These are phyloP conservation scores for Streblospio benedicti DNA, from an alignment of 1,140 invertebrate species.

Conservation along the genomic window DNA sequence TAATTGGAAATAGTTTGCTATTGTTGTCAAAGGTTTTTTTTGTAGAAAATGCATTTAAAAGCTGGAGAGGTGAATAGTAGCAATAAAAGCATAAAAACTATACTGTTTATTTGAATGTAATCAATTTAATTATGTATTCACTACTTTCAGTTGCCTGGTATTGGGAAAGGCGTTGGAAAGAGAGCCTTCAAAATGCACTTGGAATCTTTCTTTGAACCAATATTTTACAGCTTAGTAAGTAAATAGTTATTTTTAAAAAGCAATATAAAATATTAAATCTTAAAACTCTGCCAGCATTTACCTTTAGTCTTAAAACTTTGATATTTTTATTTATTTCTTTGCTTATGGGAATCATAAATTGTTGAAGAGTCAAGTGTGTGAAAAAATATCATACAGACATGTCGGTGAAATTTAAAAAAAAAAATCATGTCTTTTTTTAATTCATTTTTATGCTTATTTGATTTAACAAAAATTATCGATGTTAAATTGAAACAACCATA, in stretches of 20 bases:
- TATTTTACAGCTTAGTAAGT: slow-evolving; percentile 53
- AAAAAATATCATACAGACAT: background rate
- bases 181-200: slow-evolving; percentile 50
- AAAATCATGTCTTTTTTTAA: too few relatives aligned
- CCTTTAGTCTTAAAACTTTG: background rate
- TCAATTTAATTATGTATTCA: too few relatives aligned
- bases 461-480: too few relatives aligned
- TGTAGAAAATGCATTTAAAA: too few relatives aligned
- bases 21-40: too few relatives aligned
- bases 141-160: slow-evolving; percentile 46
- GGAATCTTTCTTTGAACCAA: slow-evolving; percentile 50
- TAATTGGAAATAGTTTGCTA: too few relatives aligned
- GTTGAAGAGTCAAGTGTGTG: background rate
- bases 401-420: too few relatives aligned
- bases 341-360: background rate
- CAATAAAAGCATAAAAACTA: too few relatives aligned
- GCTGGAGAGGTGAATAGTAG: too few relatives aligned
- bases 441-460: too few relatives aligned
- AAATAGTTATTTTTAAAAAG: slow-evolving; percentile 2
- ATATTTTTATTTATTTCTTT: background rate
- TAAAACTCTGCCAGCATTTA: background rate
- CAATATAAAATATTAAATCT: background rate
- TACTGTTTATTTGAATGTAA: too few relatives aligned
- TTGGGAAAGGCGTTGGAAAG: slow-evolving; percentile 51
- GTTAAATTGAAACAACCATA: too few relatives aligned